phyloP scores from a whole-genome alignment of 2,797 vertebrate genomes.

The Selene dorsalis region DNA sequence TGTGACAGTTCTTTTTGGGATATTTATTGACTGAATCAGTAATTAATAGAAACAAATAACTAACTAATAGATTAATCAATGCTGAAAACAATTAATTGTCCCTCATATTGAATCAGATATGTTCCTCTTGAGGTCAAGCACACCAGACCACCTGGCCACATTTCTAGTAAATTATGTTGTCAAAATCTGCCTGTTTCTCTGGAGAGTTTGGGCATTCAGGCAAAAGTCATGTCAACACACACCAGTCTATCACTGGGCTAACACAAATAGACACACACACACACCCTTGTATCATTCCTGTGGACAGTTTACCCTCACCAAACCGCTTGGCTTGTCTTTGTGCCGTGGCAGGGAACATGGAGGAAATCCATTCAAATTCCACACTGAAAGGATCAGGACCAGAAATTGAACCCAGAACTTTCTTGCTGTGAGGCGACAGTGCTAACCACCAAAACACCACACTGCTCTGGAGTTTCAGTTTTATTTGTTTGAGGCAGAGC shows the following conservation, averaged over 20 bases:
- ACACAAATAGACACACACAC: conserved; percentile 22
- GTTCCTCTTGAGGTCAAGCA: conserved; percentile 5
- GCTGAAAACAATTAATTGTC: background rate
- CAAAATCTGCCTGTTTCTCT: conserved; percentile 24
- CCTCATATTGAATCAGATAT: background rate
- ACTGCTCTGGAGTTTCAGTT: conserved; percentile 42
- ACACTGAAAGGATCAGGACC: conserved; percentile 27
- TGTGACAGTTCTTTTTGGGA: background rate
- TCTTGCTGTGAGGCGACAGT: conserved; percentile 17
- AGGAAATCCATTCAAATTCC: conserved; percentile 40
- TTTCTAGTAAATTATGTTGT: background rate
- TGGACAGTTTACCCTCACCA: conserved; percentile 33
- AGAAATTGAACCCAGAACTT: conserved; percentile 32
- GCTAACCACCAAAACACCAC: conserved; percentile 32
- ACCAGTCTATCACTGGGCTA: background rate
- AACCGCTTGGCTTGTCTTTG: conserved; percentile 33
- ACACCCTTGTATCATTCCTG: conserved; percentile 3
- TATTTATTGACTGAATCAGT: background rate
- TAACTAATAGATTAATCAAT: background rate
- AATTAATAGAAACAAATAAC: background rate
- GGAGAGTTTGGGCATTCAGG: conserved; percentile 15
- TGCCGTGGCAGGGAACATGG: conserved; percentile 12
- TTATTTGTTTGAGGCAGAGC: conserved; percentile 45
- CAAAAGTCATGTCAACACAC: conserved; percentile 32
- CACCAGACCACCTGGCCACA: background rate